Conservation (phyloP, 2,113 vertebrate species). For the Blennius ocellaris region DNA sequence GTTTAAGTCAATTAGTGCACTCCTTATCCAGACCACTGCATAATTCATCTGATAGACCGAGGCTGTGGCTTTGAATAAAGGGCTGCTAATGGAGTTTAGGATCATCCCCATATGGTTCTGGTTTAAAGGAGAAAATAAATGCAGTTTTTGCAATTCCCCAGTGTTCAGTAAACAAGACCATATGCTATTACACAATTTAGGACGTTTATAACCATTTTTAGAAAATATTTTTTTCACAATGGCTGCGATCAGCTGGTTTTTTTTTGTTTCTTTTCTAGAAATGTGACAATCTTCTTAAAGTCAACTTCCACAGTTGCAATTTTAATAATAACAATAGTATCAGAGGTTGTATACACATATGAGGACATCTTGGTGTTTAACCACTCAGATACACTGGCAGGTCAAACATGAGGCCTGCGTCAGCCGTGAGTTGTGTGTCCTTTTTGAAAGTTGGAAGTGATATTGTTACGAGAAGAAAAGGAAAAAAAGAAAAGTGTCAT, state of each 20-base stretch:
- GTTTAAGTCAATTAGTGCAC: conserved; percentile 69
- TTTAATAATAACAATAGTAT: background rate
- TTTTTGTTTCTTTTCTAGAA: conserved; percentile 10
- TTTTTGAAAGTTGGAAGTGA: no score
- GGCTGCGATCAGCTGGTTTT: background rate
- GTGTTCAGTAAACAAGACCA: conserved; percentile 30
- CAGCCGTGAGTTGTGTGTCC: background rate
- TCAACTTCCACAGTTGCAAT: background rate
- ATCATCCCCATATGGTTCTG: conserved; percentile 52
- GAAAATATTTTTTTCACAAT: background rate
- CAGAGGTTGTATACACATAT: background rate
- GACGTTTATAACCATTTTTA: conserved; percentile 1
- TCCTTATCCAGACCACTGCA: conserved; percentile 80
- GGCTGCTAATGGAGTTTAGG: conserved; percentile 76
- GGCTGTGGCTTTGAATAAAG: conserved; percentile 77
- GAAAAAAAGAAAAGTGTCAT: no score
- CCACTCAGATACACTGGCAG: background rate
- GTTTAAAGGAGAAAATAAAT: conserved; percentile 46
- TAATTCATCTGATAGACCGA: conserved; percentile 80
- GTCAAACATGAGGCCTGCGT: background rate
- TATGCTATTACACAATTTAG: conserved; percentile 8
- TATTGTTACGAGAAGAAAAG: no score
- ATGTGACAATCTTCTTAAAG: background rate
- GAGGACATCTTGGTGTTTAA: background rate
- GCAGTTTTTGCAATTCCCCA: conserved; percentile 19